A percentile compares a stretch with the other conserved stretches of the same genome.
These are phyloP conservation scores for Hydroisotoma schaefferi DNA, from an alignment of 2,888 invertebrate genomes.

Conservation along the genomic window DNA sequence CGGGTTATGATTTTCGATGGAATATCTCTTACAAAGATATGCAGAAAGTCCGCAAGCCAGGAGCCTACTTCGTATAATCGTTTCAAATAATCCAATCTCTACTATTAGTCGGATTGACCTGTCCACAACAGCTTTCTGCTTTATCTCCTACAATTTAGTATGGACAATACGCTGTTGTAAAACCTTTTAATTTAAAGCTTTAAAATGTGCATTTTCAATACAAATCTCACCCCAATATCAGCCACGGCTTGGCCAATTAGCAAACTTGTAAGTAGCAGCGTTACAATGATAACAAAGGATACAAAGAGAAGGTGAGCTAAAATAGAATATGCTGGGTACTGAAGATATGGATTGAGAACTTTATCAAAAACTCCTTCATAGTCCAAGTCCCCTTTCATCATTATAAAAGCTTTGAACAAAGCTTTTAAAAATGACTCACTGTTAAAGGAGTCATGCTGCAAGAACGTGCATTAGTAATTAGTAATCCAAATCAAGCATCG, in stretches of 20 bases:
- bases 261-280: constrained; percentile 35
- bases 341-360: constrained; percentile 9
- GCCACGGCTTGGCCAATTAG: constrained; percentile 36
- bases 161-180: background rate
- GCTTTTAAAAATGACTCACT: constrained; percentile 20
- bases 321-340: constrained; percentile 18
- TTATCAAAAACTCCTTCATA: constrained; percentile 24
- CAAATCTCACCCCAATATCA: constrained; percentile 32
- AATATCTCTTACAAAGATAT: constrained; percentile 21
- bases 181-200: too few relatives aligned
- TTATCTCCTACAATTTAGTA: constrained; percentile 19
- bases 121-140: constrained; percentile 18
- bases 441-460: background rate
- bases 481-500: background rate
- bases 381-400: constrained; percentile 39
- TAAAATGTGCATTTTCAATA: background rate
- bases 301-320: constrained; percentile 33
- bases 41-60: constrained; percentile 14
- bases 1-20: constrained; percentile 18
- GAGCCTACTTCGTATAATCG: constrained; percentile 17
- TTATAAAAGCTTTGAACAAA: constrained; percentile 31
- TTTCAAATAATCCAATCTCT: constrained; percentile 32
- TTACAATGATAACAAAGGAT: constrained; percentile 29
- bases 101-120: constrained; percentile 23
- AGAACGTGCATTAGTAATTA: too few relatives aligned